phyloP scores from a whole-genome alignment of 2,888 invertebrate species.

The Dascillus cervinus region DNA sequence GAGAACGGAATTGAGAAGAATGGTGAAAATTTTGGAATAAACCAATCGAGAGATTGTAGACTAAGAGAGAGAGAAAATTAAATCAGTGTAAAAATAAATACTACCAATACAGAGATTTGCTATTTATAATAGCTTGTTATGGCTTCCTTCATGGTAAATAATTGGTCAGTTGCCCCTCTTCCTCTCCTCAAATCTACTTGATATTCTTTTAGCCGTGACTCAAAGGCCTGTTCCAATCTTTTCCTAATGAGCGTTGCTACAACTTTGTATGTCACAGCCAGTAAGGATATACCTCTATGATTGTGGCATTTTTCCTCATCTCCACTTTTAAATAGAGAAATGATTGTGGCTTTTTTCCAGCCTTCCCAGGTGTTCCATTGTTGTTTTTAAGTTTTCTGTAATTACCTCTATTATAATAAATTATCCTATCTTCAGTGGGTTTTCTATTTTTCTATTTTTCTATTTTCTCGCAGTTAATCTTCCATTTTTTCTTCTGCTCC shows the following conservation, averaged over 20 bases:
- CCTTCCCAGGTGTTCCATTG: too few species aligned
- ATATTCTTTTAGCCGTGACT: constrained; percentile 1
- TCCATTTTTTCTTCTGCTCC: constrained; percentile 1
- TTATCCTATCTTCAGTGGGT: background rate
- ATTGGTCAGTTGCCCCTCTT: constrained; percentile 3
- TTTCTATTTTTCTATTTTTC: background rate
- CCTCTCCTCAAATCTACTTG: constrained; percentile 3
- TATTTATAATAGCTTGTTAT: background rate
- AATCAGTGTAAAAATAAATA: too few species aligned
- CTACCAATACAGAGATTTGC: background rate
- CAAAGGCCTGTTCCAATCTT: constrained; percentile 1
- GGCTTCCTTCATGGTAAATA: constrained; percentile 1
- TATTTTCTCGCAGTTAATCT: background rate
- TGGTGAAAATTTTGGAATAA: too few species aligned
- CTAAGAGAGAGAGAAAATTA: too few species aligned
- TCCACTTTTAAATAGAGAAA: constrained; percentile 1
- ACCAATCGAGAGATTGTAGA: too few species aligned
- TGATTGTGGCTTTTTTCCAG: constrained; percentile 1
- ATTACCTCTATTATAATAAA: background rate
- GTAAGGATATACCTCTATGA: constrained; percentile 4
- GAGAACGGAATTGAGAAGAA: background rate
- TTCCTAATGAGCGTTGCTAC: constrained; percentile 1
- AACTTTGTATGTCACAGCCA: constrained; percentile 1
- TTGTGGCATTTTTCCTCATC: constrained; percentile 2
- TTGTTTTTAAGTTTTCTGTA: too few species aligned